phyloP scores from a whole-genome alignment of 2,797 vertebrate genomes.

The Saxicola maurus region DNA sequence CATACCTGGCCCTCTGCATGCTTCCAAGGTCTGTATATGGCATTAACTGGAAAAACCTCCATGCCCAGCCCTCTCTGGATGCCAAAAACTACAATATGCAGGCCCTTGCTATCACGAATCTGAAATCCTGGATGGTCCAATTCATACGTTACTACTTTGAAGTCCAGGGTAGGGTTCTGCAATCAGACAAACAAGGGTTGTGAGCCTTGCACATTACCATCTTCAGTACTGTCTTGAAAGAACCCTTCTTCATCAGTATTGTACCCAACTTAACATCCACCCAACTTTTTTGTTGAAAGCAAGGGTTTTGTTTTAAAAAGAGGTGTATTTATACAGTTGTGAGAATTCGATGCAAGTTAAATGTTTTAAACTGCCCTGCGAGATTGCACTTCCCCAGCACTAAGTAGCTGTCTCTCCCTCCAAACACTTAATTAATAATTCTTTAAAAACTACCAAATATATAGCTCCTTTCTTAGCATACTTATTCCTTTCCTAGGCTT shows the following conservation, averaged over 20 bases:
- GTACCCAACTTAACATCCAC: background rate
- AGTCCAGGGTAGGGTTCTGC: conserved; percentile 95
- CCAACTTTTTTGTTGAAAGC: accelerated
- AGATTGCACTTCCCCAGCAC: background rate
- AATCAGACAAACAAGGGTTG: background rate
- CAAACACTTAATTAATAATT: background rate
- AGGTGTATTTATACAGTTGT: background rate
- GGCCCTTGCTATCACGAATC: conserved; percentile 96
- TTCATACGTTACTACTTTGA: conserved; percentile 98
- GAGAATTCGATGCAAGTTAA: background rate
- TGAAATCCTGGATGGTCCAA: conserved; percentile 94
- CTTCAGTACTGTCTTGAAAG: background rate
- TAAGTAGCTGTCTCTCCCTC: background rate
- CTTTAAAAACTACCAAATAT: background rate
- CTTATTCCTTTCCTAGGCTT: background rate
- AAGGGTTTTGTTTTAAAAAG: background rate
- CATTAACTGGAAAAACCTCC: conserved; percentile 96
- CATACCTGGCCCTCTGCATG: conserved; percentile 96
- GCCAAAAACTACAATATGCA: conserved; percentile 94
- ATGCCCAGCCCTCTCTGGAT: conserved; percentile 94
- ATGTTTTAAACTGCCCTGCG: background rate
- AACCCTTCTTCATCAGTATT: background rate
- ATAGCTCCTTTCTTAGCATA: background rate
- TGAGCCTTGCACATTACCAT: background rate
- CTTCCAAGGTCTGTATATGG: conserved; percentile 98